Conservation (phyloP, 1,140 invertebrate genomes). For the Bombus confusus region DNA sequence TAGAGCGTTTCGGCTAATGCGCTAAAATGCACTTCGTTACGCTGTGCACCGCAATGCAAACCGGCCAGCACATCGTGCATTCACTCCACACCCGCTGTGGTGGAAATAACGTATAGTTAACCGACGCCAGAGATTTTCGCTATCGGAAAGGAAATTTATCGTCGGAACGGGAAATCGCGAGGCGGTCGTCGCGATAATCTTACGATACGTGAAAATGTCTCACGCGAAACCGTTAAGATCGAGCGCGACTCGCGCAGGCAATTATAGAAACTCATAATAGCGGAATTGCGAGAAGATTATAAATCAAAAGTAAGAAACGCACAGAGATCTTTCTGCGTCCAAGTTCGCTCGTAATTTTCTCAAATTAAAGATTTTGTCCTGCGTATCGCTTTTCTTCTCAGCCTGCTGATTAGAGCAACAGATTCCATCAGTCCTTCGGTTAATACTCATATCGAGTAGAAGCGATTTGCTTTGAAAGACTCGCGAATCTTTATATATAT, state of each 20-base stretch:
- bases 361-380: too few relatives aligned
- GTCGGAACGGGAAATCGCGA: not conserved
- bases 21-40: constrained; percentile 71
- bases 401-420: too few relatives aligned
- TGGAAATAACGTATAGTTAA: constrained; percentile 50
- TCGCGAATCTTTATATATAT: too few relatives aligned
- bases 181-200: not conserved
- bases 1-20: constrained; percentile 67
- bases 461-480: too few relatives aligned
- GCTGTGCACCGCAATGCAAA: constrained; percentile 57
- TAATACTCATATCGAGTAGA: too few relatives aligned
- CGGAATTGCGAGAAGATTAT: not conserved
- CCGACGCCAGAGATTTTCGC: constrained; percentile 15
- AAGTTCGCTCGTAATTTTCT: too few relatives aligned
- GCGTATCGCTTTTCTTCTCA: too few relatives aligned
- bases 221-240: not conserved
- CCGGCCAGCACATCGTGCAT: constrained; percentile 23
- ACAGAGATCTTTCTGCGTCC: too few relatives aligned
- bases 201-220: not conserved
- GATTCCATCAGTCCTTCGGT: too few relatives aligned
- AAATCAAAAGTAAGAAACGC: not conserved
- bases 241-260: not conserved
- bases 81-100: constrained; percentile 13
- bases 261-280: not conserved
- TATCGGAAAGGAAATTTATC: constrained; percentile 14